Evolutionary conservation across 2,888 invertebrate species (phyloP).

Genomic region (Bombylius discolor): DNA sequence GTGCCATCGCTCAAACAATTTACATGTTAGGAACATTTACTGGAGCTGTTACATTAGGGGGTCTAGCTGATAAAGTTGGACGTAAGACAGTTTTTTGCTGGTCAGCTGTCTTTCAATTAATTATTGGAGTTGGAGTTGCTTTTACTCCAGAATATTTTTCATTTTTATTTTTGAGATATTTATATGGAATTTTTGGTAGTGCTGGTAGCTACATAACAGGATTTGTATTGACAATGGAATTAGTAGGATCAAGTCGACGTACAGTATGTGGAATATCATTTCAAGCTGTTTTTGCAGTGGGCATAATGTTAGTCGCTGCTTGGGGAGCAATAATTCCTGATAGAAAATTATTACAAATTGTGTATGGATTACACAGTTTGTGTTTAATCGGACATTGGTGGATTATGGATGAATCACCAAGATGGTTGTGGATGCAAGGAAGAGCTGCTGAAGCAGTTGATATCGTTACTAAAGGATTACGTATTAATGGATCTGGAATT

Average conservation of each 20-base stretch:
- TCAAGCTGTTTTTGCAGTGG: conserved; percentile 63
- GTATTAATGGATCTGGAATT: conserved; percentile 51
- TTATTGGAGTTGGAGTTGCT: conserved; percentile 59
- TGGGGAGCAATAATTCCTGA: conserved; percentile 70
- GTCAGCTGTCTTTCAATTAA: conserved; percentile 58
- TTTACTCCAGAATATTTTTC: conserved; percentile 65
- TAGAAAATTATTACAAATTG: conserved; percentile 57
- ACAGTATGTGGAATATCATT: conserved; percentile 70
- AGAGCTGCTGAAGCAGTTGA: conserved; percentile 56
- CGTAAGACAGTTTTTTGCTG: conserved; percentile 66
- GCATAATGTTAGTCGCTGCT: conserved; percentile 69
- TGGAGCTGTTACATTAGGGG: conserved; percentile 65
- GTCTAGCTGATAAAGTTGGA: conserved; percentile 67
- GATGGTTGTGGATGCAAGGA: conserved; percentile 80
- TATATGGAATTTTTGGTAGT: conserved; percentile 71
- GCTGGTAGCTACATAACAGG: conserved; percentile 49
- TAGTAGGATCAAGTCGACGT: conserved; percentile 66
- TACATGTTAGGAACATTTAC: conserved; percentile 75
- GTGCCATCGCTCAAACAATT: conserved; percentile 59
- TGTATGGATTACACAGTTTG: conserved; percentile 63
- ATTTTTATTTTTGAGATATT: conserved; percentile 51
- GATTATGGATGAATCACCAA: conserved; percentile 79
- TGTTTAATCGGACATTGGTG: conserved; percentile 69
- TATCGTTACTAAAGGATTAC: conserved; percentile 63
- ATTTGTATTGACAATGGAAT: conserved; percentile 58